Evolutionary conservation across 2,888 invertebrate species (phyloP).

Genomic region (Sesia apiformis): DNA sequence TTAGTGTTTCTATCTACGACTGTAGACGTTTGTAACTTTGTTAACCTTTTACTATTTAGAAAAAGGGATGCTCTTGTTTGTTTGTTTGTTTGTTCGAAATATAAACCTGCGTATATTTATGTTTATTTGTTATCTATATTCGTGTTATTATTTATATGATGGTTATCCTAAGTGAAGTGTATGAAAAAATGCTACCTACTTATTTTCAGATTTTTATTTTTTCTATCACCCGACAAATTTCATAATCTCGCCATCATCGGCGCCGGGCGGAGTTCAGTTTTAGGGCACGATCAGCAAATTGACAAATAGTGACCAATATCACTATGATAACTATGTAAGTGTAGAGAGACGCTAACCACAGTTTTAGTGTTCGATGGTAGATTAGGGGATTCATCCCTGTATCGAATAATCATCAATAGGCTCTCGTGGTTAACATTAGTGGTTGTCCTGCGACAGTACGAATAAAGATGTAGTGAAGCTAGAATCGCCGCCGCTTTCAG

Average conservation of each 20-base stretch:
- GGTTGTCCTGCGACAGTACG: conserved; percentile 24
- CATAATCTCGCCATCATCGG: conserved; percentile 43
- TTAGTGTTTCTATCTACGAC: conserved; percentile 64
- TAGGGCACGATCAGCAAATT: conserved; percentile 58
- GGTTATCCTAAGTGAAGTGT: conserved; percentile 60
- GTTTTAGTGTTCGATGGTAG: conserved; percentile 62
- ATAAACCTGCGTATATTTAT: conserved; percentile 48
- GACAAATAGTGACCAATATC: conserved; percentile 47
- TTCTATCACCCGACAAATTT: conserved; percentile 67
- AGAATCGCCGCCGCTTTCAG: conserved; percentile 56
- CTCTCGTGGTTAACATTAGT: conserved; percentile 43
- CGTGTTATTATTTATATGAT: conserved; percentile 57
- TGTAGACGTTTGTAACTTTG: conserved; percentile 59
- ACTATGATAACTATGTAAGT: conserved; percentile 49
- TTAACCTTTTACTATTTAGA: conserved; percentile 64
- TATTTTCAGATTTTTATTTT: conserved; percentile 75
- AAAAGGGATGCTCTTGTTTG: conserved; percentile 52
- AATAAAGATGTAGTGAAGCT: conserved; percentile 44
- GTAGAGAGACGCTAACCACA: conserved; percentile 39
- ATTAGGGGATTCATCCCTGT: conserved; percentile 52
- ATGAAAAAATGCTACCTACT: conserved; percentile 72
- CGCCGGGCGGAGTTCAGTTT: conserved; percentile 38
- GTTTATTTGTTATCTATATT: conserved; percentile 56
- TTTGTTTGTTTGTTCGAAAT: conserved; percentile 56
- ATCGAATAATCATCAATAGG: conserved; percentile 39